A percentile compares a stretch with the other conserved stretches of the same genome.
Evolutionary conservation across 2,888 invertebrate genomes (phyloP).

Genomic region (Geophilus truncorum): DNA sequence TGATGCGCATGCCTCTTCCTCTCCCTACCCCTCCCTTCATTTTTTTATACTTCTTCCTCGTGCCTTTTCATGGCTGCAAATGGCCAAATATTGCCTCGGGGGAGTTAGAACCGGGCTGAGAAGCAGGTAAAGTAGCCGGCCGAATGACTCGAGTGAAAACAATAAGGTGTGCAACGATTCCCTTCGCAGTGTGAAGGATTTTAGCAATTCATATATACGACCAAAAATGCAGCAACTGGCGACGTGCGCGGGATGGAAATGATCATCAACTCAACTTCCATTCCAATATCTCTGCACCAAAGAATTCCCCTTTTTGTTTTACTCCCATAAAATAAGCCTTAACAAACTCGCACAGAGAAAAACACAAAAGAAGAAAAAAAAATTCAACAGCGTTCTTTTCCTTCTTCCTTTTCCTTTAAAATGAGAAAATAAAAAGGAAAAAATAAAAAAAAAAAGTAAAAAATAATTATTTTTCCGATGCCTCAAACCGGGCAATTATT

Average conservation of each 20-base stretch:
- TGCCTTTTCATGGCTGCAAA: neutral
- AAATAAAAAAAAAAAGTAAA: neutral
- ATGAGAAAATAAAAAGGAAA: neutral
- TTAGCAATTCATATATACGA: slow-evolving; percentile 15
- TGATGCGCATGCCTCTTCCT: neutral
- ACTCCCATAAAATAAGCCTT: neutral
- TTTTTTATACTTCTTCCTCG: slow-evolving; percentile 6
- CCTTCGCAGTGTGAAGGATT: neutral
- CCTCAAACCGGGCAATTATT: slow-evolving; percentile 23
- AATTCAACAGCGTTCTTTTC: neutral
- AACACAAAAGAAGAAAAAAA: neutral
- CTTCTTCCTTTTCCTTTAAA: neutral
- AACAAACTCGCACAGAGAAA: neutral
- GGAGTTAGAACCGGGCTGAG: neutral
- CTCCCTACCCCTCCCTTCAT: neutral
- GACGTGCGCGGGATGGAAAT: neutral
- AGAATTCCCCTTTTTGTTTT: neutral
- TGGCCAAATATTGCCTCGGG: neutral
- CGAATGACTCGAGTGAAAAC: slow-evolving; percentile 4
- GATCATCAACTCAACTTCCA: slow-evolving; percentile 3
- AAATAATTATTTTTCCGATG: slow-evolving; percentile 14
- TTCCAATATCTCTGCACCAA: neutral
- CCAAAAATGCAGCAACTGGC: neutral
- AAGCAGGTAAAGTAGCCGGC: slow-evolving; percentile 1
- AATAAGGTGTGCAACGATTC: slow-evolving; percentile 15